Base-by-base conservation (phyloP, 2,113 vertebrate genomes). In the Clarias gariepinus region DNA sequence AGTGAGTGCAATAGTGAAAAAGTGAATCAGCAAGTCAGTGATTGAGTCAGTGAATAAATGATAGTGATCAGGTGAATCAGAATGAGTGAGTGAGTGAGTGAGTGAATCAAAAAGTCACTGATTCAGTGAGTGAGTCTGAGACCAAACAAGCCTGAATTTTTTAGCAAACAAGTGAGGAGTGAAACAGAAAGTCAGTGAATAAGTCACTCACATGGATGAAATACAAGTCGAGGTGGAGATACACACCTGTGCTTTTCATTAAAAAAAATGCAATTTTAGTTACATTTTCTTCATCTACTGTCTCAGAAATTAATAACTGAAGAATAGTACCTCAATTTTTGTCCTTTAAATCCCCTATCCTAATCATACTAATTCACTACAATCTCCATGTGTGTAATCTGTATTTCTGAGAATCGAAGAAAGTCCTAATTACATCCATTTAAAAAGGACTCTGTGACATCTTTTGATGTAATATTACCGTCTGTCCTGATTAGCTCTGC, bases 401-500 rank as follows among this genome's bases (percentile, higher is more conserved):
- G 87, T 78, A 86, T 85, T 81, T 91, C 87, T 91, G 84, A 55
- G 61, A 93, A 89, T 91, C 87, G 86, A 92, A 93, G 92, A 94
- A 93, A 90, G 89, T 86, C 87, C 91, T 94, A 94, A 96, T 95
- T 95, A 95, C 84, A 90, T 86, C 94, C 94, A 95, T 95, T 95
- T 94, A 85, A 36, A 89, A 91, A 90, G 88, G 73, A 84, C 89
- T 84, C 23, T 60, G 84, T 94, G 94, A 95, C 90, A 89, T 92
- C 94, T 94, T 96, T 96, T 96, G 94, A 96, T 95, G 94, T 96
- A 86, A 93, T 87, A 93, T 94, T 93, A 94, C 91, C 87, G 89
- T 92, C 94, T 87, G 86, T 89, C 91, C 91, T 92, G 92, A 95
- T 95, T 95, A 95, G 91, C 64, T 78, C 82, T 89, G 82, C 87